These are phyloP conservation scores for Aporophyla lueneburgensis DNA, from an alignment of 2,888 invertebrate genomes.

Conservation along the genomic window DNA sequence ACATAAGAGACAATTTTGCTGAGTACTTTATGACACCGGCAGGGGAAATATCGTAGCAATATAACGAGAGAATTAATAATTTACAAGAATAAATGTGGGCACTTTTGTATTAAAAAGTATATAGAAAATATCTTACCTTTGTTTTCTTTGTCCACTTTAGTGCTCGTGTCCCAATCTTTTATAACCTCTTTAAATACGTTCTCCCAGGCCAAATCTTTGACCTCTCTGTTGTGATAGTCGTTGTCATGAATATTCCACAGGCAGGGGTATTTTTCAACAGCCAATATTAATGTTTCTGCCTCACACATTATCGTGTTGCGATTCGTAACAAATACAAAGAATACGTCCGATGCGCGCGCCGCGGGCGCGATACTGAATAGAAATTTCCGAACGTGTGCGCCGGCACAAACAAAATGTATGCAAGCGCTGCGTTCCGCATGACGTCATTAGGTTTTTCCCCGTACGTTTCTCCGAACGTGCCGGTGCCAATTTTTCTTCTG, in stretches of 20 bases:
- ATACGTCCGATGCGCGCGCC: too few relatives aligned
- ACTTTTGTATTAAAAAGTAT: too few relatives aligned
- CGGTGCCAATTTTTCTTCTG: too few relatives aligned
- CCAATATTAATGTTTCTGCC: too few relatives aligned
- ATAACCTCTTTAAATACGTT: background rate
- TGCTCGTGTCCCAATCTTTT: background rate
- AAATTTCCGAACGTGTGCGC: too few relatives aligned
- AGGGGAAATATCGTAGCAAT: background rate
- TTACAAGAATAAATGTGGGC: background rate
- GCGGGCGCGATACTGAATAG: too few relatives aligned
- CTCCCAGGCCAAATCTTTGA: slow-evolving; percentile 7
- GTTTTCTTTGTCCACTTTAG: slow-evolving; percentile 17
- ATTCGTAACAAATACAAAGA: too few relatives aligned
- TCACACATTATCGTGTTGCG: too few relatives aligned
- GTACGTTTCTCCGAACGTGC: too few relatives aligned
- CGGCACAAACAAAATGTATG: too few relatives aligned
- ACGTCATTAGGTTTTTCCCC: too few relatives aligned
- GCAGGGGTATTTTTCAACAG: background rate
- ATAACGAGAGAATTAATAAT: background rate
- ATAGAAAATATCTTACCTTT: slow-evolving; percentile 1
- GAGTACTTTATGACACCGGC: background rate
- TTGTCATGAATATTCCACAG: background rate
- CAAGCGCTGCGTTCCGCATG: too few relatives aligned
- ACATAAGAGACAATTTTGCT: background rate
- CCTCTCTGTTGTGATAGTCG: background rate